Evolutionary conservation across 64 coral and sea anemone species (phyloP).

Genomic region (Montipora capricornis): DNA sequence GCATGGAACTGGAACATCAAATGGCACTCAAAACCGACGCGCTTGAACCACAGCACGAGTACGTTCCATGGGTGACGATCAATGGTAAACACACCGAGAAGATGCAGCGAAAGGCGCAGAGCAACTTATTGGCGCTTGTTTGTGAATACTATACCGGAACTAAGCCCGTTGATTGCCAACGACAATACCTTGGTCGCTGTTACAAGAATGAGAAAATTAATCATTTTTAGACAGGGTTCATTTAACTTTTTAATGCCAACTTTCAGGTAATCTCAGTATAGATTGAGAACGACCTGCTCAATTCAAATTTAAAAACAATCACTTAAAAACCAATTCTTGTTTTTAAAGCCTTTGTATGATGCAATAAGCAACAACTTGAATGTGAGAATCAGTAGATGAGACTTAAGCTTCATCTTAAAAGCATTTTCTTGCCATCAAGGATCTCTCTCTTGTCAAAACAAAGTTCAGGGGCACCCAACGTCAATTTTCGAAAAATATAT

Average conservation of each 20-base stretch:
- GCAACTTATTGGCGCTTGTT: conserved; percentile 55
- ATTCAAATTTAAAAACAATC: no score
- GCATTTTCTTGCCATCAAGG: no score
- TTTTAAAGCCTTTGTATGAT: no score
- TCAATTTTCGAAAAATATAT: no score
- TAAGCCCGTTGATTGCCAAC: conserved; percentile 48
- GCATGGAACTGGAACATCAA: conserved; percentile 75
- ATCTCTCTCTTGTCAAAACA: no score
- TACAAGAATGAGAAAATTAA: conserved; percentile 26
- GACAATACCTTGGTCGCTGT: conserved; percentile 23
- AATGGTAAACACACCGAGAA: conserved; percentile 82
- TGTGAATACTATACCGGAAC: conserved; percentile 64
- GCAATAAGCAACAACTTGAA: no score
- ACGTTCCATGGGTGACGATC: conserved; percentile 82
- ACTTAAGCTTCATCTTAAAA: no score
- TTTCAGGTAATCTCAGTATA: no score
- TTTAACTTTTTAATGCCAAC: neutral
- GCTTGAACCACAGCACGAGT: conserved; percentile 63
- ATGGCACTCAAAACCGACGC: conserved; percentile 78
- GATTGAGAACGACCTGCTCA: no score
- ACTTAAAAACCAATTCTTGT: no score
- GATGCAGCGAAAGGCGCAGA: conserved; percentile 55
- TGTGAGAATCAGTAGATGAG: no score
- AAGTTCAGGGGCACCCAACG: no score
- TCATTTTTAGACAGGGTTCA: neutral